Conservation (phyloP, 2,888 invertebrate genomes). For the Melanophora roralis region DNA sequence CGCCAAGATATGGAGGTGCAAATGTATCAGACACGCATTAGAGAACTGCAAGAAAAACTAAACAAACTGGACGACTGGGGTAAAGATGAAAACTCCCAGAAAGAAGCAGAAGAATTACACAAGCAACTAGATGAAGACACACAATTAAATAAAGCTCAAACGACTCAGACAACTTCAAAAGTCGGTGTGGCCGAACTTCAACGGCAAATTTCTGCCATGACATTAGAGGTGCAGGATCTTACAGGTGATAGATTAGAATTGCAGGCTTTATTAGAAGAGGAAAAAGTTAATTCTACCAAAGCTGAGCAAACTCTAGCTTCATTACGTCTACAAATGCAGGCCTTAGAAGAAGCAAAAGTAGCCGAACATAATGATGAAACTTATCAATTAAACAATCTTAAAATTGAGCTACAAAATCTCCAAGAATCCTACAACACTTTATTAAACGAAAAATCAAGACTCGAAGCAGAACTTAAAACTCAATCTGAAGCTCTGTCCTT, state of each 20-base stretch:
- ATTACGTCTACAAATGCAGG: conserved; percentile 68
- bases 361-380: conserved; percentile 66
- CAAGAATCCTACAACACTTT: conserved; percentile 67
- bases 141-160: background rate
- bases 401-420: conserved; percentile 67
- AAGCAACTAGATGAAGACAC: background rate
- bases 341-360: conserved; percentile 64
- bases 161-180: background rate
- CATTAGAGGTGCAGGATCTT: conserved; percentile 80
- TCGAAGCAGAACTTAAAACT: conserved; percentile 51
- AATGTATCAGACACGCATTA: conserved; percentile 84
- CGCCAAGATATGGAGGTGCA: conserved; percentile 87
- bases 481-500: conserved; percentile 17
- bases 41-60: conserved; percentile 83
- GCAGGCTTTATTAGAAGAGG: conserved; percentile 80
- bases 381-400: conserved; percentile 68
- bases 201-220: conserved; percentile 78
- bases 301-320: conserved; percentile 69
- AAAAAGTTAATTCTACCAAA: conserved; percentile 73
- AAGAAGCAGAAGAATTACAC: background rate
- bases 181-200: conserved; percentile 34
- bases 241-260: conserved; percentile 81
- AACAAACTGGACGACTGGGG: conserved; percentile 79
- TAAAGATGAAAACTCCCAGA: conserved; percentile 35
- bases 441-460: conserved; percentile 45